These are phyloP conservation scores for Leptura quadrifasciata DNA, from an alignment of 2,888 invertebrate species.

Conservation along the genomic window DNA sequence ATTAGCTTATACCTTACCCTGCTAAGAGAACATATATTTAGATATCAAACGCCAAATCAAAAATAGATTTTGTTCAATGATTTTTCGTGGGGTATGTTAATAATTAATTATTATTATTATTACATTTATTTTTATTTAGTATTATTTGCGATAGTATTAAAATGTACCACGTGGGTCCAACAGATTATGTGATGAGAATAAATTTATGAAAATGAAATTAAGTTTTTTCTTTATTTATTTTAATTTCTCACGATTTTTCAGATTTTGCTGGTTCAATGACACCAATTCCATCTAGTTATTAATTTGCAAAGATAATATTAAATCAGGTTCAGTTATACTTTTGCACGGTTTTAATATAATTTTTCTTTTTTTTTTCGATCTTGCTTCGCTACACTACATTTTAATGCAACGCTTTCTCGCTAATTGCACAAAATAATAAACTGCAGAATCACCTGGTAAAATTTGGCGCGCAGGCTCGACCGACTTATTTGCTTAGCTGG, in stretches of 20 bases:
- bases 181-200: slow-evolving; percentile 61
- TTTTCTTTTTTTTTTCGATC: slow-evolving; percentile 64
- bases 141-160: slow-evolving; percentile 40
- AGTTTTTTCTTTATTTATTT: slow-evolving; percentile 61
- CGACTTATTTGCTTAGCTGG: slow-evolving; percentile 72
- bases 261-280: slow-evolving; percentile 74
- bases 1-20: not conserved
- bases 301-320: slow-evolving; percentile 56
- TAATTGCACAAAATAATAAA: slow-evolving; percentile 62
- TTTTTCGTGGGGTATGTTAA: slow-evolving; percentile 25
- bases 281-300: slow-evolving; percentile 71
- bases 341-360: slow-evolving; percentile 64
- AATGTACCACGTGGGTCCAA: slow-evolving; percentile 66
- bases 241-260: slow-evolving; percentile 67
- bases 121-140: slow-evolving; percentile 33
- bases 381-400: slow-evolving; percentile 68
- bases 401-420: slow-evolving; percentile 67
- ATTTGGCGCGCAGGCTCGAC: slow-evolving; percentile 72
- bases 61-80: not conserved
- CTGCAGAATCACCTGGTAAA: slow-evolving; percentile 71
- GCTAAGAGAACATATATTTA: not conserved
- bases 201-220: slow-evolving; percentile 58
- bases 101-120: slow-evolving; percentile 25
- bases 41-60: no score
- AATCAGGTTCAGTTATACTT: slow-evolving; percentile 67